These are phyloP conservation scores for Mythimna lalbum DNA, from an alignment of 2,888 invertebrate genomes.

Conservation along the genomic window DNA sequence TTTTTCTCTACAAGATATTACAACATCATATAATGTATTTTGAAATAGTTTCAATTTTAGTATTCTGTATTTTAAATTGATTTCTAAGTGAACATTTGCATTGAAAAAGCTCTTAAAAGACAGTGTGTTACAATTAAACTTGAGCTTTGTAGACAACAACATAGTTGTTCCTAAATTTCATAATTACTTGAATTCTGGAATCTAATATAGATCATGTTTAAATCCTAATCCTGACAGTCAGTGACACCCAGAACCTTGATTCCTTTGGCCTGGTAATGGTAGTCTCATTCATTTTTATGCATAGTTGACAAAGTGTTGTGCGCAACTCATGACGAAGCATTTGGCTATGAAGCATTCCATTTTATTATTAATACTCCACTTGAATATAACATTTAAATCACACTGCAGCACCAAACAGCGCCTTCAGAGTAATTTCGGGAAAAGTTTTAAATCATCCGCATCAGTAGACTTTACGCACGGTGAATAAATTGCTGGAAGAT, in stretches of 20 bases:
- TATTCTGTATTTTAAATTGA: not conserved
- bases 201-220: no score
- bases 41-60: no score
- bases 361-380: not conserved
- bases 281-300: no score
- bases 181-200: not conserved
- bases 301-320: not conserved
- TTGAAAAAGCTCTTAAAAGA: no score
- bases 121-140: no score
- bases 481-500: not conserved
- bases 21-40: not conserved
- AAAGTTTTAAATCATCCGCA: not conserved
- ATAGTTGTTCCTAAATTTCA: not conserved
- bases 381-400: not conserved
- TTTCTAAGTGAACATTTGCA: no score
- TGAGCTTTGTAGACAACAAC: no score
- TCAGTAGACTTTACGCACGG: not conserved
- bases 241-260: no score
- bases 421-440: not conserved
- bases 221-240: no score
- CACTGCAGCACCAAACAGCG: not conserved
- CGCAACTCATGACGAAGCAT: not conserved
- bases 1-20: slow-evolving; percentile 83
- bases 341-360: not conserved
- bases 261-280: no score